A percentile compares a stretch with the other conserved stretches of the same genome.
These are phyloP conservation scores for Camelus dromedarius DNA, from an alignment of 2,113 vertebrate genomes.

Conservation along the genomic window DNA sequence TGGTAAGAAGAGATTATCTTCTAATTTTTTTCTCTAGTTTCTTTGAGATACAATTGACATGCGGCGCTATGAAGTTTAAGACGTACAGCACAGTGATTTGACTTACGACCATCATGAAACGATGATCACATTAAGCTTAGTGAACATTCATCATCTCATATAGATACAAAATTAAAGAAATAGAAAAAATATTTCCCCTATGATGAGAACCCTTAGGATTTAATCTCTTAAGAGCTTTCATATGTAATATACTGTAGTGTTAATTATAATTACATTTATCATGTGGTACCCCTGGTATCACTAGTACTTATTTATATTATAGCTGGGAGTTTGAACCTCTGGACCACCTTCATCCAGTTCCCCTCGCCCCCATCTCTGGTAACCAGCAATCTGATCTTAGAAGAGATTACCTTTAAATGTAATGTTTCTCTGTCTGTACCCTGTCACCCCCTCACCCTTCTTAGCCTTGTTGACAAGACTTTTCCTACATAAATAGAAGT, in stretches of 20 bases:
- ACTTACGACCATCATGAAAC: neutral
- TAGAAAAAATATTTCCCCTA: neutral
- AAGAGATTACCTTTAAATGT: neutral
- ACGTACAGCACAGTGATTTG: neutral
- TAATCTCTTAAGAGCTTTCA: neutral
- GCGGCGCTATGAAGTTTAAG: neutral
- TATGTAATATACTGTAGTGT: neutral
- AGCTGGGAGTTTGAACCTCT: neutral
- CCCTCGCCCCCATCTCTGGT: neutral
- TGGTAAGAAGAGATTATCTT: neutral
- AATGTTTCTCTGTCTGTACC: neutral
- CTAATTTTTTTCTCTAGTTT: neutral
- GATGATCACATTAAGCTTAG: neutral
- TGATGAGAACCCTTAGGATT: neutral
- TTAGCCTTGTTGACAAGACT: neutral
- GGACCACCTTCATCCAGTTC: neutral
- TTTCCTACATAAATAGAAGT: neutral
- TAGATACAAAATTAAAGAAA: neutral
- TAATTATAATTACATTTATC: neutral
- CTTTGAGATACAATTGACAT: neutral
- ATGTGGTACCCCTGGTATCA: neutral
- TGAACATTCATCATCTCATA: neutral
- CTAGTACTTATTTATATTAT: neutral
- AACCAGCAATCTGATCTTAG: neutral
- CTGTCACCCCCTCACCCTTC: neutral